phyloP scores from a whole-genome alignment of 2,113 vertebrate species.

The Limnothrissa miodon region DNA sequence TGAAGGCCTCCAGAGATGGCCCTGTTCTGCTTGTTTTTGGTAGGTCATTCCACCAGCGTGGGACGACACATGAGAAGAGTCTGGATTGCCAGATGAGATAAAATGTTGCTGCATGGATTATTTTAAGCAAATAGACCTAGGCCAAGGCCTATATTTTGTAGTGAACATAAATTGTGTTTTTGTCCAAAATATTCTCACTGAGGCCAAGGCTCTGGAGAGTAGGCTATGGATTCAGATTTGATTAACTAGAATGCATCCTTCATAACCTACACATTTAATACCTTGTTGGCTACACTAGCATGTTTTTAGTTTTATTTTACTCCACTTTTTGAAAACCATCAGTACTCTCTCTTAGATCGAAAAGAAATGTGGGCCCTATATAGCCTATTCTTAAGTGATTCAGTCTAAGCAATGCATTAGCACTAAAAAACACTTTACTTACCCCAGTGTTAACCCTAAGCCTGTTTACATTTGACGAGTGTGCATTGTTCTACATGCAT shows the following conservation, averaged over 20 bases:
- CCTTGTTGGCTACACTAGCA: no score
- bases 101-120: neutral
- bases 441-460: no score
- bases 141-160: slow-evolving; percentile 2
- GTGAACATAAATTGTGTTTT: slow-evolving; percentile 1
- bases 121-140: neutral
- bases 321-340: neutral
- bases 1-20: no score
- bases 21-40: no score
- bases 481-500: neutral
- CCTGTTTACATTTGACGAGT: neutral
- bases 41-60: no score
- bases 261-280: no score
- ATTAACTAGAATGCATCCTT: neutral
- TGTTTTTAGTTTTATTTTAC: neutral
- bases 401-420: neutral
- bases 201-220: neutral
- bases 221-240: neutral
- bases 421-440: no score
- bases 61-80: no score
- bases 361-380: no score
- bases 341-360: no score
- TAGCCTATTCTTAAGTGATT: neutral
- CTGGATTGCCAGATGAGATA: neutral
- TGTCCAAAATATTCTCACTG: neutral